phyloP scores from a whole-genome alignment of 2,797 vertebrate genomes.

The Sternarchorhynchus goeldii region DNA sequence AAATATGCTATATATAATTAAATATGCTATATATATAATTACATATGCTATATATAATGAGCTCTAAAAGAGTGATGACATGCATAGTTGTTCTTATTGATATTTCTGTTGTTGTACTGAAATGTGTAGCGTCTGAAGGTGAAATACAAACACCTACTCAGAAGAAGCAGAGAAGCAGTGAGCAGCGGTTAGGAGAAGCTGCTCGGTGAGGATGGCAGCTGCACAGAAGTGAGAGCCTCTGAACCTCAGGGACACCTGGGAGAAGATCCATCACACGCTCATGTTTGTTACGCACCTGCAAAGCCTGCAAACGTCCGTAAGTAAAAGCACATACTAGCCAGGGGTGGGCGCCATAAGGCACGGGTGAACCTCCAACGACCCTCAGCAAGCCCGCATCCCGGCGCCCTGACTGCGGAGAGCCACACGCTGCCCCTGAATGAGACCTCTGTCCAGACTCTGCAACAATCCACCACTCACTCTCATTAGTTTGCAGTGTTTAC shows the following conservation, averaged over 20 bases:
- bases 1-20: no score
- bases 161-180: conserved; percentile 77
- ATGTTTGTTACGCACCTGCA: not conserved
- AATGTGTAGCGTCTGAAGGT: not conserved
- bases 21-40: no score
- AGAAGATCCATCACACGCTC: not conserved
- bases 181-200: conserved; percentile 85
- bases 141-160: conserved; percentile 53
- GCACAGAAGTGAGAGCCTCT: conserved; percentile 83
- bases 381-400: conserved; percentile 55
- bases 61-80: not conserved
- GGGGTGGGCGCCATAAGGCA: conserved; percentile 69
- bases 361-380: conserved; percentile 71
- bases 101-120: not conserved
- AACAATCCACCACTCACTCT: not conserved
- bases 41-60: no score
- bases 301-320: not conserved
- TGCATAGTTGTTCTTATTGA: not conserved
- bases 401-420: conserved; percentile 49
- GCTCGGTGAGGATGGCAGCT: conserved; percentile 80
- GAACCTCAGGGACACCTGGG: conserved; percentile 82
- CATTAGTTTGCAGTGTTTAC: no score
- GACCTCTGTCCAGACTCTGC: not conserved
- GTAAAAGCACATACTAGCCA: conserved; percentile 67
- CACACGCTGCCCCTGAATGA: conserved; percentile 68